Evolutionary conservation across 2,888 invertebrate species (phyloP), one percentile per base, ranked within the genome.

Genomic region (Drosophila flavopinicola): DNA sequence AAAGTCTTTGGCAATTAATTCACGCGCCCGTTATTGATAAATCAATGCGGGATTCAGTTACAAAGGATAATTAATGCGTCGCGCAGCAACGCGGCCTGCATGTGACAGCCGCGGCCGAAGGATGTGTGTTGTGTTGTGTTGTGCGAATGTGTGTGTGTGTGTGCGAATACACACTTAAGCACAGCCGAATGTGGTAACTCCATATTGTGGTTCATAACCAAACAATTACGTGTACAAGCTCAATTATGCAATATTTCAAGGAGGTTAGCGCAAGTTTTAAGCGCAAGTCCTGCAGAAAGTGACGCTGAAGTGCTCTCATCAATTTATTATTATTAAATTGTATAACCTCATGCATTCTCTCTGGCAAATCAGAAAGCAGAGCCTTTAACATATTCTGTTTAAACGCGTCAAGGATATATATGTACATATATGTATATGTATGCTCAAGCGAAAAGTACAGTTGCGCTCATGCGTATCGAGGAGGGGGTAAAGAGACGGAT

Each of bases 61-160:
- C 73, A 82, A 83, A 71, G 82, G 84, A 82, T 82, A 82, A 82
- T 82, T 82, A 85, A 82, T 85, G 84, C 79, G 73, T 60, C 65
- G 59, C 69, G 41, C 45, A 38, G 58, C 54, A 53, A 56, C 47
- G 57, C 48, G 39, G 35, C 30, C 83, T 78, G 84, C 41, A 30
- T 29, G 24, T 84, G 82, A 77, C 85, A 84, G 75, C 48, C 27
- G 39, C 51, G 23, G 42, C n/a, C 41, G 20, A 38, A 42, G 33
- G 25, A 56, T 33, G 25, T 35, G 9, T 25, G 24, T 25, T 7
- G 30, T 30, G 25, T 39, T 17, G 24, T 42, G 32, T 29, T 27
- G 15, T 9, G 39, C 13, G 30, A 41, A 35, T 13, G 20, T 33
- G 33, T 15, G 32, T 32, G 20, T 44, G 24, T 7, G 29, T 35